A percentile compares a stretch with the other conserved stretches of the same genome.
Conservation (phyloP, 2,888 invertebrate species). For the Brenthis daphne region DNA sequence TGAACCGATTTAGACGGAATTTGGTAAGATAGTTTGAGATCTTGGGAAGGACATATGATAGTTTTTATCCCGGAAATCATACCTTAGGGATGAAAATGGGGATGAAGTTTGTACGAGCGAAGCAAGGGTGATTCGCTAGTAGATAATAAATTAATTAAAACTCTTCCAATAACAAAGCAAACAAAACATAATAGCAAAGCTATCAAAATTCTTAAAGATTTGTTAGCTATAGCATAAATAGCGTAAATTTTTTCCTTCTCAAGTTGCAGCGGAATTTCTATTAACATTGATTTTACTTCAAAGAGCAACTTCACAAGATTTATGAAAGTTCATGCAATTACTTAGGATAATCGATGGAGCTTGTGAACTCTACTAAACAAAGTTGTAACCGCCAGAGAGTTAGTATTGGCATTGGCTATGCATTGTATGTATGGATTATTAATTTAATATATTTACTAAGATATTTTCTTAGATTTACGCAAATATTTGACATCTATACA, state of each 20-base stretch:
- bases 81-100: too few relatives aligned
- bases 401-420: neutral
- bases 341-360: conserved; percentile 19
- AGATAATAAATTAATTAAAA: too few relatives aligned
- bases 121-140: too few relatives aligned
- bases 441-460: too few relatives aligned
- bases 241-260: neutral
- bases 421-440: neutral
- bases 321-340: conserved; percentile 19
- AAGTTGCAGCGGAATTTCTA: neutral
- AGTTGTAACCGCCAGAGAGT: conserved; percentile 11
- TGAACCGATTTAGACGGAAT: too few relatives aligned
- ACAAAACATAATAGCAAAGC: neutral
- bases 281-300: conserved; percentile 17
- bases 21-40: too few relatives aligned
- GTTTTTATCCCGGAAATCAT: too few relatives aligned
- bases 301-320: conserved; percentile 19
- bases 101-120: too few relatives aligned
- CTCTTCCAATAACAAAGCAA: neutral
- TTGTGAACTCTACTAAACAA: conserved; percentile 21
- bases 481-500: too few relatives aligned
- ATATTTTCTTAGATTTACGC: too few relatives aligned
- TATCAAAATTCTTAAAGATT: conserved; percentile 2
- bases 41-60: too few relatives aligned
- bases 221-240: too few relatives aligned